These are phyloP conservation scores for Himalopsyche japonica DNA, from an alignment of 2,888 invertebrate species.

Conservation along the genomic window DNA sequence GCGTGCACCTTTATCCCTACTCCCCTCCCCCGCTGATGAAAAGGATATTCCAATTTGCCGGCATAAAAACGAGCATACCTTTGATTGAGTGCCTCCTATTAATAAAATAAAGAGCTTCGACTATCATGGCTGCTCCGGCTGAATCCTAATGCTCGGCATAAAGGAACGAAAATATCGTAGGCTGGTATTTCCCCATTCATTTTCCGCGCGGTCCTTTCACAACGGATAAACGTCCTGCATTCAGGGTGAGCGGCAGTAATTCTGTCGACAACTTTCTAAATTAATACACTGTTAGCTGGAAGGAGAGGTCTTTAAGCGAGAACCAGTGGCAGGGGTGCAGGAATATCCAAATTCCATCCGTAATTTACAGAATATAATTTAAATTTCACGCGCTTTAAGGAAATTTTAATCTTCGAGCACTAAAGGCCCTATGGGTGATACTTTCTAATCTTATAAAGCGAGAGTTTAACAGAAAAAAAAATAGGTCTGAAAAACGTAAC, in stretches of 20 bases:
- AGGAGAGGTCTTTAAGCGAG: background rate
- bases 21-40: background rate
- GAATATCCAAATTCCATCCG: background rate
- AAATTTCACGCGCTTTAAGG: too few relatives aligned
- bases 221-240: background rate
- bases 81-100: slow-evolving; percentile 28
- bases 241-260: background rate
- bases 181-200: slow-evolving; percentile 19
- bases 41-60: slow-evolving; percentile 7
- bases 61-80: slow-evolving; percentile 18
- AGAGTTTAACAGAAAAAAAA: too few relatives aligned
- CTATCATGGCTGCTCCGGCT: slow-evolving; percentile 2
- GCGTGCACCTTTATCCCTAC: background rate
- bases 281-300: slow-evolving; percentile 17
- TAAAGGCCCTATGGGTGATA: too few relatives aligned
- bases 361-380: too few relatives aligned
- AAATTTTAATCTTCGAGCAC: too few relatives aligned
- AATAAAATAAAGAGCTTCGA: slow-evolving; percentile 21
- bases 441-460: too few relatives aligned
- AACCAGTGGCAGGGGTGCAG: background rate
- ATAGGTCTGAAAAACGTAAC: too few relatives aligned
- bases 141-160: background rate
- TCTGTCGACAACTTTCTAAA: slow-evolving; percentile 17
- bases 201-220: slow-evolving; percentile 19
- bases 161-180: slow-evolving; percentile 29